Base-by-base conservation (phyloP, 2,888 invertebrate species). In the Mechanitis mazaeus region DNA sequence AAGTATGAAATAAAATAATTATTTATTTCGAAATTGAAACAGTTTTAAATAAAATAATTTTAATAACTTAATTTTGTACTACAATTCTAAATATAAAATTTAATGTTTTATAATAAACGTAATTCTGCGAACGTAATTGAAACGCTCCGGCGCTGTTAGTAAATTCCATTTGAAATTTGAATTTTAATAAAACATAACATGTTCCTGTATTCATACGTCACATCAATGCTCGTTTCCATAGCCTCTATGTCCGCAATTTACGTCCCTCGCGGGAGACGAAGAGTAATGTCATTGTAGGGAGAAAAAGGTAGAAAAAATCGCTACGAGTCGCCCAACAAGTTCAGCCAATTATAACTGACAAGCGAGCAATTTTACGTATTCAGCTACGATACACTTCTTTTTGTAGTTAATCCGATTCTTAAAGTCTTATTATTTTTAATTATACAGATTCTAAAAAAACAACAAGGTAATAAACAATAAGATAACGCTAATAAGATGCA, bases 281-380 rank as follows among this genome's bases (percentile, higher is more conserved):
- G 90, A 90, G 84, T 88, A 86, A 89, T 89, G 86, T 79, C 77
- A 79, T 77, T 77, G 79, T 75, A 81, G 83, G 82, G 83, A 81
- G 78, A 80, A 84, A 50, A 81, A 76, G 76, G 75, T 78, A 79
- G 82, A 86, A 85, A 86, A 87, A 87, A 81, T 74, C 72, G 72
- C 81, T 74, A 81, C 81, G 82, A 84, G 76, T 80, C 79, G 78
- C 77, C 82, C 85, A 87, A 90, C 89, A 88, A 88, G 88, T 86
- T 88, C 87, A 87, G 85, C 89, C 90, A 91, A 90, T 91, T 90
- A 91, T 88, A 90, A 86, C 82, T 88, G 90, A 90, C 89, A 85
- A 82, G 85, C 81, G 78, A 81, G 81, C 81, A 84, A 83, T 84
- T 84, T 83, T 80, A 76, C 80, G 75, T 75, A 73, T 69, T 70